Evolutionary conservation across 2,113 vertebrate species (phyloP), one percentile per base, ranked within the genome.

Genomic region (Hipposideros armiger): DNA sequence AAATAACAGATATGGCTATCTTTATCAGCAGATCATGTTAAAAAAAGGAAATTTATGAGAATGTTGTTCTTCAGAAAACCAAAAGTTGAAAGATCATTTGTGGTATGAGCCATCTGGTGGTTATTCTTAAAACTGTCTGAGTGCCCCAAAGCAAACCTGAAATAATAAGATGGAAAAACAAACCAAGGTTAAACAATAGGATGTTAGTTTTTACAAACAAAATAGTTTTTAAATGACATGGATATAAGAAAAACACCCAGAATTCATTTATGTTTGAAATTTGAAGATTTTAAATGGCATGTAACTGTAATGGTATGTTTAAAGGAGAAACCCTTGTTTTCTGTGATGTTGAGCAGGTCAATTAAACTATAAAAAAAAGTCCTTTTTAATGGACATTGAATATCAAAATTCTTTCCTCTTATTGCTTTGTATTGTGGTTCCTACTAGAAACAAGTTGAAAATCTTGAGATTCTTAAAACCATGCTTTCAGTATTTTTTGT

Each of bases 81-180:
- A 72, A 36, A 93, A 96, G 13, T 92, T 96, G 87, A 64, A 81
- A 83, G 36, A 88, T 90, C 45, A 42, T 90, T 96, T 95, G 88
- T 82, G 76, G 28, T 24, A 64, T 95, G 95, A 91, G 97, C 97
- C 97, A 96, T 94, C 97, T 98, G 97, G 93, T 97, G 97, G 97
- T 80, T 93, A 56, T 91, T 89, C 89, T 93, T 94, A 96, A 96
- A 97, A 97, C n/a, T 96, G 94, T 70, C 74, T 67, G 81, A 88
- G 32, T 80, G 40, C 50, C 11, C 28, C 77, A 67, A 76, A 85
- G 64, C 54, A 81, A 87, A 77, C 42, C 26, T 84, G 90, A 94
- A 77, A 36, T 64, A 77, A 69, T 89, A 60, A 83, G 45, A 60
- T 76, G 54, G 30, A 50, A 94, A 91, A 96, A 52, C 14, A 90